Evolutionary conservation across 2,888 invertebrate species (phyloP), one percentile per base, ranked within the genome.

Genomic region (Keiferia lycopersicella): DNA sequence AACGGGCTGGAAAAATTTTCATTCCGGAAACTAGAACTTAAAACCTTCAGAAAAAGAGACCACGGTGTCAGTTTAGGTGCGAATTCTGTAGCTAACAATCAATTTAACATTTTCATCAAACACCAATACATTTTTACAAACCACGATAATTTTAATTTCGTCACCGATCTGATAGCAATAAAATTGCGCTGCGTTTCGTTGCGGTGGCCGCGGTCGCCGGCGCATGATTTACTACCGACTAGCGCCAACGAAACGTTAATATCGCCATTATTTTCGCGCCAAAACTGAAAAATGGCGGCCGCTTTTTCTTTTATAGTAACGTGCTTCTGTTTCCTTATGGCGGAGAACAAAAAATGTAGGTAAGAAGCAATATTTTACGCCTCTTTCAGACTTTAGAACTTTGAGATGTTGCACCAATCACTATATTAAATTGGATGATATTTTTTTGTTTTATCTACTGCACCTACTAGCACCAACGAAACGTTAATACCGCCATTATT

Each of bases 211-310:
- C 20, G 60, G 62, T 56, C 65, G 65, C 51, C 59, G 45, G 62
- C 59, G 59, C 60, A 45, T 65, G 65, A 65, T 65, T 65, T 65
- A 65, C 45, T 10, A 26, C 1, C 41, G 34, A 63, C 41, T 64
- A 58, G 65, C 62, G 59, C 50, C 41, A 65, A 65, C 65, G 51
- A 59, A 65, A 64, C 64, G 64, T 45, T 64, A 61, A 61, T 30
- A 61, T 61, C 39, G 50, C 61, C 50, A 34, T 61, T 16, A 10
- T 34, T 34, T 50, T 34, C 34, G 34, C 34, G 34, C 34, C 34
- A 34, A 61, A 61, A 50, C 34, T 18, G 50, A 58, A 58, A 39
- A 61, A 50, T 41, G 18, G 30, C 61, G n/a, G 57, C 62, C 45
- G 57, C 57, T 62, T 56, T 62, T 62, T 57, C 57, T 30, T 61